Evolutionary conservation across 2,888 invertebrate genomes (phyloP).

Genomic region (Zonitis immaculata): DNA sequence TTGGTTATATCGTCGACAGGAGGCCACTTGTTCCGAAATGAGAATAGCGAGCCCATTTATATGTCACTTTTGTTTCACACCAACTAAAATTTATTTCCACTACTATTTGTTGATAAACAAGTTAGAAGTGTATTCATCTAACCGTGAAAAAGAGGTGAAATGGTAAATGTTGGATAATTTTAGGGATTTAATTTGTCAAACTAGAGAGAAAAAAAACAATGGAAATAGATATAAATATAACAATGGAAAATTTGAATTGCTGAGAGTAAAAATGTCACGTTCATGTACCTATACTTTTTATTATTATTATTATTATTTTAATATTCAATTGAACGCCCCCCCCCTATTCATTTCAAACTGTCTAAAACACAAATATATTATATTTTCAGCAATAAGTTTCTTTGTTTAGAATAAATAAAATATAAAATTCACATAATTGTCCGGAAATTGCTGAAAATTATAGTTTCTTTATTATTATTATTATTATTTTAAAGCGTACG

Average conservation of each 20-base stretch:
- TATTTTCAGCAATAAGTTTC: conserved; percentile 17
- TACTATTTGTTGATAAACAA: background rate
- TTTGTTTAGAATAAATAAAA: conserved; percentile 6
- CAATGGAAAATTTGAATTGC: no score
- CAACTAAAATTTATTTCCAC: conserved; percentile 3
- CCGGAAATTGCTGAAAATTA: background rate
- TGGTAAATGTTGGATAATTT: background rate
- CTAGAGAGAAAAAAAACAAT: no score
- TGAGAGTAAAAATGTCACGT: background rate
- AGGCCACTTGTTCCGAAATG: background rate
- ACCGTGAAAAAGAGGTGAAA: background rate
- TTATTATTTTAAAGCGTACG: no score
- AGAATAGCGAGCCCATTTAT: conserved; percentile 5
- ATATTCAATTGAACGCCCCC: conserved; percentile 2
- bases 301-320: background rate
- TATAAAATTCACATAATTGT: no score
- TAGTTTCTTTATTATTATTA: no score
- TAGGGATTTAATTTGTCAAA: background rate
- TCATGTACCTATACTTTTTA: background rate
- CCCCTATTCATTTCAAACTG: conserved; percentile 19
- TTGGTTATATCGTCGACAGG: background rate
- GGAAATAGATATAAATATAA: background rate
- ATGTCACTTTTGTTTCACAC: conserved; percentile 6
- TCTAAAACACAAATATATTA: conserved; percentile 16
- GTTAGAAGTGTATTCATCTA: background rate